These are phyloP conservation scores for Brachionus calyciflorus DNA, from an alignment of 1,140 invertebrate genomes.

Conservation along the genomic window DNA sequence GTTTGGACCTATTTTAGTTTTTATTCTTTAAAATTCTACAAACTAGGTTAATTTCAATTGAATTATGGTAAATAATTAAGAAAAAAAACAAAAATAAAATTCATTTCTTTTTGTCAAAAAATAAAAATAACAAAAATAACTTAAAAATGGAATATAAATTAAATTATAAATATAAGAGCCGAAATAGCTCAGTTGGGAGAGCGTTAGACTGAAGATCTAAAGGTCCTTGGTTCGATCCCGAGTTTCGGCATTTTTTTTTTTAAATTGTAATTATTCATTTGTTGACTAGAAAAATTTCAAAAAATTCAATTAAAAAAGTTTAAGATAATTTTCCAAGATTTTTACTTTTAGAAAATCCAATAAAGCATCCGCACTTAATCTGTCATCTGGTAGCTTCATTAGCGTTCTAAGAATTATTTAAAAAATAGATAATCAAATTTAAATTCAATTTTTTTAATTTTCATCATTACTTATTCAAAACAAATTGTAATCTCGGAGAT, in stretches of 20 bases:
- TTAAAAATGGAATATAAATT: background rate
- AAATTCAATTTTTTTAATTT: background rate
- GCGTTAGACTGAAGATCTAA: background rate
- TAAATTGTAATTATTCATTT: background rate
- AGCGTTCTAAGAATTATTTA: background rate
- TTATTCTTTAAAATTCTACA: too few relatives aligned
- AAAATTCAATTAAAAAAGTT: background rate
- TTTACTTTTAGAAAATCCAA: constrained; percentile 11
- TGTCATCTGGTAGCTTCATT: background rate
- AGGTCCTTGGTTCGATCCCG: background rate
- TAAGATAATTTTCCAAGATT: too few relatives aligned
- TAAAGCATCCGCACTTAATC: background rate
- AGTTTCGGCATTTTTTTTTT: background rate
- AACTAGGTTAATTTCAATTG: too few relatives aligned
- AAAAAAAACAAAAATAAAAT: too few relatives aligned
- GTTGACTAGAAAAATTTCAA: background rate
- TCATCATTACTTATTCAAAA: constrained; percentile 9
- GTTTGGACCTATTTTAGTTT: too few relatives aligned
- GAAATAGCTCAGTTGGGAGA: background rate
- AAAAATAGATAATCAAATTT: background rate
- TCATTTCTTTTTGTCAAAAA: too few relatives aligned
- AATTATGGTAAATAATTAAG: too few relatives aligned
- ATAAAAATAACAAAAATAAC: too few relatives aligned
- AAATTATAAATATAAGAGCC: background rate
- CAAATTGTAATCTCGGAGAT: constrained; percentile 17